phyloP scores from a whole-genome alignment of 2,113 vertebrate species.

The Halcyon senegalensis region DNA sequence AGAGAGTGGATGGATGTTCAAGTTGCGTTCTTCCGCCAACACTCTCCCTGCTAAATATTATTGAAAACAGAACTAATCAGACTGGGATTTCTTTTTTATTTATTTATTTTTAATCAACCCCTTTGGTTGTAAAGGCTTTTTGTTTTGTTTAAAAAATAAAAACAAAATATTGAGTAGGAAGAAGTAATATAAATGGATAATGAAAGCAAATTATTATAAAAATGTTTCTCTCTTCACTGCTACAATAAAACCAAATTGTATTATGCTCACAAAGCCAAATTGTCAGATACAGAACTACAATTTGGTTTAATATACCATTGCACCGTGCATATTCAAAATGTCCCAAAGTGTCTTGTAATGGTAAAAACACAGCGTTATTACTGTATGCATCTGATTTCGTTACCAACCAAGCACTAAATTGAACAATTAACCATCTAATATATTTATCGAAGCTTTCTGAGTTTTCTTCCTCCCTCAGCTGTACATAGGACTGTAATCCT shows the following conservation, averaged over 20 bases:
- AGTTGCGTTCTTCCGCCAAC: background rate
- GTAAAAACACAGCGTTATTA: background rate
- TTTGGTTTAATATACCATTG: slow-evolving; percentile 33
- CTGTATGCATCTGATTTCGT: background rate
- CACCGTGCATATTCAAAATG: background rate
- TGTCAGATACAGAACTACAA: slow-evolving; percentile 33
- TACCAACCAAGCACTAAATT: slow-evolving; percentile 18
- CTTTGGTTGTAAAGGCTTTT: background rate
- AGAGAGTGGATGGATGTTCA: background rate
- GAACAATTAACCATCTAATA: slow-evolving; percentile 32
- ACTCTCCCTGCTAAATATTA: background rate
- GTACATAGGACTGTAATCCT: background rate
- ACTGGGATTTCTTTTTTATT: background rate
- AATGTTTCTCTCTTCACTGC: slow-evolving; percentile 14
- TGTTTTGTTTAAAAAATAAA: slow-evolving; percentile 10
- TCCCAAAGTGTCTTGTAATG: slow-evolving; percentile 19
- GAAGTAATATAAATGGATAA: slow-evolving; percentile 39
- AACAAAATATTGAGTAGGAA: slow-evolving; percentile 15
- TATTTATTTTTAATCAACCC: background rate
- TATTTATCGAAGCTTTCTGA: background rate
- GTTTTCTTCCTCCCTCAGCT: background rate
- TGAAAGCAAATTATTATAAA: slow-evolving; percentile 52
- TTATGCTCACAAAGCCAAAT: slow-evolving; percentile 48
- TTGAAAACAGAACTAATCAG: slow-evolving; percentile 6
- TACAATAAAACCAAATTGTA: slow-evolving; percentile 50